These are phyloP conservation scores for Sus cebifrons DNA, from an alignment of 2,797 vertebrate genomes.

Conservation along the genomic window DNA sequence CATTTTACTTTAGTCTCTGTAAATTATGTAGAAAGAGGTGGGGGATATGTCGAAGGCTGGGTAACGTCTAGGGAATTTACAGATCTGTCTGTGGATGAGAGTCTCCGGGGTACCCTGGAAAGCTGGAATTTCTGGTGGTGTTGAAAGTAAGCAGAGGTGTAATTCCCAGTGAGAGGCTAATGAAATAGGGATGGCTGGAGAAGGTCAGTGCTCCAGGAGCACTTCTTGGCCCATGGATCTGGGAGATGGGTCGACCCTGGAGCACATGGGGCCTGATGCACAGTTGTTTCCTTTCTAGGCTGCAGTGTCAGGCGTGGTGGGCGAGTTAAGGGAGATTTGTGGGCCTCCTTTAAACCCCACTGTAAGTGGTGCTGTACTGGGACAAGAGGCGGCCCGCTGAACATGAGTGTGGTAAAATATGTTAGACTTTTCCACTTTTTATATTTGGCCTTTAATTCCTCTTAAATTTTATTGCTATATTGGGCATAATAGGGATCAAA, in stretches of 20 bases:
- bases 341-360: not conserved
- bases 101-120: not conserved
- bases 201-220: not conserved
- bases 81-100: not conserved
- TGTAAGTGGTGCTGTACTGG: not conserved
- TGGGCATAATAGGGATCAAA: not conserved
- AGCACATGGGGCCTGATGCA: rapidly evolving
- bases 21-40: not conserved
- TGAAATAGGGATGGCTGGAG: not conserved
- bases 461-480: not conserved
- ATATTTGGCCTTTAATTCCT: not conserved
- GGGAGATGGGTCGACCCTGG: not conserved
- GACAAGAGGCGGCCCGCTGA: not conserved
- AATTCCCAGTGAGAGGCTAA: not conserved
- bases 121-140: conserved; percentile 3
- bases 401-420: not conserved
- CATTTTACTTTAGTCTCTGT: not conserved
- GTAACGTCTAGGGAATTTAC: not conserved
- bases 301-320: too few relatives aligned
- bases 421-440: not conserved
- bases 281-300: not conserved
- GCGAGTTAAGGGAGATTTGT: not conserved
- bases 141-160: not conserved
- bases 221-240: not conserved
- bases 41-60: not conserved